Percentiles rank a stretch among this genome's conserved stretches.
Evolutionary conservation across 2,113 vertebrate species (phyloP).

Genomic region (Zosterops borbonicus): DNA sequence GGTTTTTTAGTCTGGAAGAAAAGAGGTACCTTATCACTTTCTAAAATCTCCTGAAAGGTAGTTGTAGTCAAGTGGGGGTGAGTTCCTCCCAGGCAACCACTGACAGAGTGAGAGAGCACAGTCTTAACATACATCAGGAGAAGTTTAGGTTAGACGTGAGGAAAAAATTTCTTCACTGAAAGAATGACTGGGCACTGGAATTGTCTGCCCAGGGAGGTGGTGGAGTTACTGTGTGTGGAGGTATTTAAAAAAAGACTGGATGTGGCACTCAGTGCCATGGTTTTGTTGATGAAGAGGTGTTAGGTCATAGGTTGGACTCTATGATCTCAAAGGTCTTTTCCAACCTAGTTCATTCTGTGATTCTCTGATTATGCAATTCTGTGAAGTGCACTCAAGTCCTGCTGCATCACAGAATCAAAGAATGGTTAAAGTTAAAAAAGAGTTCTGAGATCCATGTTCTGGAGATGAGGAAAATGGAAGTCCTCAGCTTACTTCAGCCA

Average conservation of each 20-base stretch:
- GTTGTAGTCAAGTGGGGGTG: fast-evolving
- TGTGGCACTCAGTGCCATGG: neutral
- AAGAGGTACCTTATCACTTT: neutral
- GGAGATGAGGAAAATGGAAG: neutral
- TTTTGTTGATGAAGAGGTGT: neutral
- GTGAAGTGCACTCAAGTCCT: neutral
- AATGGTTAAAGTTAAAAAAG: neutral
- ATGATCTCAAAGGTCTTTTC: neutral
- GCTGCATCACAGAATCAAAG: neutral
- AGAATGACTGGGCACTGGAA: neutral
- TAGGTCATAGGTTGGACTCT: neutral
- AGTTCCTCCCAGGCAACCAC: neutral
- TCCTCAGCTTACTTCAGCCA: neutral
- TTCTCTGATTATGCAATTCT: neutral
- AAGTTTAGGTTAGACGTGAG: fast-evolving
- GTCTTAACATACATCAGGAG: neutral
- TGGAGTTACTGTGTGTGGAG: too few relatives aligned
- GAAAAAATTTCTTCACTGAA: neutral
- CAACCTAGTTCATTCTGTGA: neutral
- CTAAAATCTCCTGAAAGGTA: too few relatives aligned
- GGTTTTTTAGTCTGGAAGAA: neutral
- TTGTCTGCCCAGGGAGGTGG: neutral
- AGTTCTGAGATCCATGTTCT: neutral
- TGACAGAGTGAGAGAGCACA: neutral
- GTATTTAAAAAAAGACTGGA: neutral